Conservation (phyloP, 2,113 vertebrate species). For the Ceyx cyanopectus region DNA sequence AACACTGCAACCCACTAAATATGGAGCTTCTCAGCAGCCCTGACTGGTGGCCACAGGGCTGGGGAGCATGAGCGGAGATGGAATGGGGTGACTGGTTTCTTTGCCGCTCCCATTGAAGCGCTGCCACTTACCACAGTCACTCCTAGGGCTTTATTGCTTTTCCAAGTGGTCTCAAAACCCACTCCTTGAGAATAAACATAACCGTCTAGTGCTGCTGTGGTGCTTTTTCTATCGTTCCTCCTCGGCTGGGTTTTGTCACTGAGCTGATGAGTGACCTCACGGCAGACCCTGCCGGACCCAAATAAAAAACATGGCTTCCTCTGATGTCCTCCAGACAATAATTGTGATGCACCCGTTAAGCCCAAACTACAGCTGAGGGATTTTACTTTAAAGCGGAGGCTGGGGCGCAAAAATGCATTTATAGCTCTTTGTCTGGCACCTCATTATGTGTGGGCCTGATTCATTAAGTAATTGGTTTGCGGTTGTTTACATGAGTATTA, state of each 20-base stretch:
- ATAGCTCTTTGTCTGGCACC: constrained; percentile 99
- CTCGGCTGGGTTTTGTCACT: constrained; percentile 94
- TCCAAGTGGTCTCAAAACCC: constrained; percentile 93
- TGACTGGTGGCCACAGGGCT: background rate
- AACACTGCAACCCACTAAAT: background rate
- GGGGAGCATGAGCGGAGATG: background rate
- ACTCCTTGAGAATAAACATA: constrained; percentile 90
- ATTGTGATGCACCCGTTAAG: constrained; percentile 99
- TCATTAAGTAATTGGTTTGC: constrained; percentile 99
- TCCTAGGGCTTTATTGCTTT: constrained; percentile 94
- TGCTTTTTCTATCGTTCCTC: constrained; percentile 85
- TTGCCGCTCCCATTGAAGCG: background rate
- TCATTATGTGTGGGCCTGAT: constrained; percentile 99
- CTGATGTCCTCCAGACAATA: constrained; percentile 98
- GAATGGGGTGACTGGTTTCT: background rate
- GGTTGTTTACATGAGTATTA: constrained; percentile 99
- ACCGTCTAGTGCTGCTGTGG: constrained; percentile 77
- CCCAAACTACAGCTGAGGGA: constrained; percentile 98
- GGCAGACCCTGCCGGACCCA: constrained; percentile 82
- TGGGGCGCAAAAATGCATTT: constrained; percentile 99
- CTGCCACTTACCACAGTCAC: background rate
- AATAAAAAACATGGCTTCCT: constrained; percentile 90
- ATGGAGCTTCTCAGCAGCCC: background rate
- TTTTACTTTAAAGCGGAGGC: constrained; percentile 99
- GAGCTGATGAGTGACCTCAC: constrained; percentile 98